phyloP scores from a whole-genome alignment of 2,888 invertebrate genomes.

The Baccha elongata region DNA sequence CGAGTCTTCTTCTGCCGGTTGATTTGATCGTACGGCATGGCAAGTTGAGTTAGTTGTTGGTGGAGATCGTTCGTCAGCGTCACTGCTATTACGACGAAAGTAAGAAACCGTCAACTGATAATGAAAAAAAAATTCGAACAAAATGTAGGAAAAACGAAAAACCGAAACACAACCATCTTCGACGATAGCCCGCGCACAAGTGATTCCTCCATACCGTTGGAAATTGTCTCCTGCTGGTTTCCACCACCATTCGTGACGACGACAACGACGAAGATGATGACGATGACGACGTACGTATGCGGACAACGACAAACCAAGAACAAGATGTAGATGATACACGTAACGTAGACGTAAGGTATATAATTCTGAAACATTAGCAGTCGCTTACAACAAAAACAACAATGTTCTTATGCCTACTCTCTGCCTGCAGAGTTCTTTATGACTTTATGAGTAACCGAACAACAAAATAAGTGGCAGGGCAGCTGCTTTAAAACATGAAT shows the following conservation, averaged over 20 bases:
- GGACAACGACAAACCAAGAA: constrained; percentile 19
- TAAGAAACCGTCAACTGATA: constrained; percentile 31
- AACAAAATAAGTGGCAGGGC: neutral
- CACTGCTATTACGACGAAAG: constrained; percentile 31
- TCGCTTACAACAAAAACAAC: constrained; percentile 5
- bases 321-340: constrained; percentile 40
- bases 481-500: constrained; percentile 25
- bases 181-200: constrained; percentile 80
- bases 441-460: neutral
- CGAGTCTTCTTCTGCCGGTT: constrained; percentile 45
- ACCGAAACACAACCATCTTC: constrained; percentile 77
- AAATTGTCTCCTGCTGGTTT: constrained; percentile 70
- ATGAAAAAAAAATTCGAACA: constrained; percentile 18
- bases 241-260: constrained; percentile 62
- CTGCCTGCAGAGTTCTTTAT: neutral
- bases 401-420: neutral
- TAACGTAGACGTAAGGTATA: constrained; percentile 18
- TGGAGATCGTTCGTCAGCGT: constrained; percentile 33
- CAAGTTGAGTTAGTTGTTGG: constrained; percentile 24
- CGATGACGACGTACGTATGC: constrained; percentile 4
- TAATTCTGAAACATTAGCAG: neutral
- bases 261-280: constrained; percentile 17
- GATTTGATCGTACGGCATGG: constrained; percentile 8
- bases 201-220: constrained; percentile 77
- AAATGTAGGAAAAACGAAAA: constrained; percentile 6